Evolutionary conservation across 2,888 invertebrate genomes (phyloP), one percentile per base, ranked within the genome.

Genomic region (Nomada ruficornis): DNA sequence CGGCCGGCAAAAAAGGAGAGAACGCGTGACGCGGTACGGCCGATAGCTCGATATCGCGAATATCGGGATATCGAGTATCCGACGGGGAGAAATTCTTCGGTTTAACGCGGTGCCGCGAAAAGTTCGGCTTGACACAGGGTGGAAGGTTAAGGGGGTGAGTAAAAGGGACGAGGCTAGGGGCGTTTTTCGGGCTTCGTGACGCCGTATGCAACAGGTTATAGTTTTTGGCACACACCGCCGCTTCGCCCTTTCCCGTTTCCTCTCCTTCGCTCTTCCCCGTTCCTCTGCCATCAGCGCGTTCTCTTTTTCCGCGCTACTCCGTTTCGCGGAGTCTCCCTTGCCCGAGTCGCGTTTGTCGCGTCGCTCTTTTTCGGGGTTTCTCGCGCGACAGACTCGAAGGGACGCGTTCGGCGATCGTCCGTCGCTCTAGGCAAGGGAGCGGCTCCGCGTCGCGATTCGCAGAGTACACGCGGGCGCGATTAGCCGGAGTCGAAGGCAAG

Each of bases 141-240:
- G 73, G 67, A 80, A 80, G 80, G 80, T 80, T 80, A 81, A 82
- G 57, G 81, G 82, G 73, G 73, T 70, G 83, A 70, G 88, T 89
- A 80, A 89, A 88, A 88, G 89, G 89, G 88, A 89, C 83, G 87
- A 85, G 86, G 92, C 92, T 91, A 87, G 91, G 90, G 92, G 92
- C 91, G 92, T 92, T 93, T 93, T 93, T 92, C 92, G 92, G 91
- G 88, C 89, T 90, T 91, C 93, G 91, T 89, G 88, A 91, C 89
- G 92, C 86, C 90, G 89, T 86, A 82, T 88, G 93, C 93, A 93
- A 93, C 93, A 93, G 93, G 93, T 93, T 93, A 93, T 92, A 93
- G 93, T 93, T 93, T 93, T 93, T 93, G 93, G 93, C 93, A 92
- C 91, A 91, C 92, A 91, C 91, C 90, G 91, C 89, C 86, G 88